These are phyloP conservation scores for Knipowitschia caucasica DNA, from an alignment of 2,797 vertebrate genomes.

Conservation along the genomic window DNA sequence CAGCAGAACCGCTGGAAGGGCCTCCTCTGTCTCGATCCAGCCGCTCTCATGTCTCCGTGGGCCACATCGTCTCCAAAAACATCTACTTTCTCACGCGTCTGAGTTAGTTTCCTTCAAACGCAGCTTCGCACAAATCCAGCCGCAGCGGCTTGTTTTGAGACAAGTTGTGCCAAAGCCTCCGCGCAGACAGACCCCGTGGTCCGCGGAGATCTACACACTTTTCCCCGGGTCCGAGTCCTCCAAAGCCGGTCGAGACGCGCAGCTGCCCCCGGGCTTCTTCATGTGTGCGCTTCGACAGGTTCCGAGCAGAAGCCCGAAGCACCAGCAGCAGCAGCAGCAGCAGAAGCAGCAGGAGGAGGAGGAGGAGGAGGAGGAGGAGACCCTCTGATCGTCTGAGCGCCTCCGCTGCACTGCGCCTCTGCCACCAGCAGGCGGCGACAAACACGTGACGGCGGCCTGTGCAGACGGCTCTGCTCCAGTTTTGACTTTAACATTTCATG, in stretches of 20 bases:
- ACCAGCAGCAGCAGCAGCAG: conserved; percentile 51
- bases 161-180: conserved; percentile 51
- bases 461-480: no score
- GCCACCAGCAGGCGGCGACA: conserved; percentile 64
- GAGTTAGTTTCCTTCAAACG: conserved; percentile 48
- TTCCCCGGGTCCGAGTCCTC: conserved; percentile 24
- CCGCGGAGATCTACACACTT: conserved; percentile 29
- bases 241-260: conserved; percentile 26
- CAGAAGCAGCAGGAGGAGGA: conserved; percentile 53
- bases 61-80: conserved; percentile 55
- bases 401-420: background rate
- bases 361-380: conserved; percentile 60
- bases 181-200: conserved; percentile 18
- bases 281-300: conserved; percentile 53
- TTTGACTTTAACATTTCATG: no score
- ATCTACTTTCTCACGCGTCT: conserved; percentile 60
- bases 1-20: conserved; percentile 77
- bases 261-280: conserved; percentile 30
- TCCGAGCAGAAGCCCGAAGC: conserved; percentile 56
- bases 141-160: conserved; percentile 33
- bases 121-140: conserved; percentile 21
- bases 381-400: conserved; percentile 40
- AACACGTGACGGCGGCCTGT: background rate
- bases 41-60: conserved; percentile 70
- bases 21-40: conserved; percentile 65